These are phyloP conservation scores for Nothobranchius furzeri DNA, from an alignment of 2,113 vertebrate species.

Conservation along the genomic window DNA sequence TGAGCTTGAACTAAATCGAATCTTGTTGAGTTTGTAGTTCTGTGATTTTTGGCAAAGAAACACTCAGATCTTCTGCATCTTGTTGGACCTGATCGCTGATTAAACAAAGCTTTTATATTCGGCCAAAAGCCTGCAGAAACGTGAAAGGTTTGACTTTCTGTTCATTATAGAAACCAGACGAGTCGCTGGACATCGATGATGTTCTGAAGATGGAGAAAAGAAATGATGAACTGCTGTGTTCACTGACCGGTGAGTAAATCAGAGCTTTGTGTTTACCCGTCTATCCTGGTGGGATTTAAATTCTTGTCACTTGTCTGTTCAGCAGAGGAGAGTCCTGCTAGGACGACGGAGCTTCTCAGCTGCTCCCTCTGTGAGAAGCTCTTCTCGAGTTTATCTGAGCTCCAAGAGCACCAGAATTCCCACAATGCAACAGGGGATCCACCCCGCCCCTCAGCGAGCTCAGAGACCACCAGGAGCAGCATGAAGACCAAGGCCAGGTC, in stretches of 20 bases:
- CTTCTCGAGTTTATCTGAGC: constrained; percentile 6
- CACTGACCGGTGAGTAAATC: constrained; percentile 19
- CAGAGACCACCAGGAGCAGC: not conserved
- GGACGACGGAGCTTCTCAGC: constrained; percentile 5
- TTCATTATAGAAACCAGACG: not conserved
- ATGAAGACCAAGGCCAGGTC: constrained; percentile 1
- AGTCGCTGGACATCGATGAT: not conserved
- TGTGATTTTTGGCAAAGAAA: too few relatives aligned
- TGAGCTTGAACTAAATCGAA: too few relatives aligned
- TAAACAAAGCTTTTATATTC: too few relatives aligned
- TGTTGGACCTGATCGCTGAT: too few relatives aligned
- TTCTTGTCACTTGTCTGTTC: too few relatives aligned
- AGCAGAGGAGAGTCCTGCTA: not conserved
- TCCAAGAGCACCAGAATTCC: constrained; percentile 24
- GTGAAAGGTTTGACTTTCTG: too few relatives aligned
- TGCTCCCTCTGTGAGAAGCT: constrained; percentile 33
- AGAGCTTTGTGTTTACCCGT: not conserved
- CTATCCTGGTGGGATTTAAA: too few relatives aligned
- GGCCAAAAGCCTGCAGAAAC: too few relatives aligned
- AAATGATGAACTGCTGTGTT: not conserved
- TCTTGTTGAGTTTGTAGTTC: too few relatives aligned
- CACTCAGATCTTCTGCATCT: too few relatives aligned
- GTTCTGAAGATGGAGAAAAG: not conserved
- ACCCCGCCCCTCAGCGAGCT: not conserved
- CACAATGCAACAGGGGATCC: constrained; percentile 6